Conservation (phyloP, 2,888 invertebrate genomes). For the Zaprionus lineosus region DNA sequence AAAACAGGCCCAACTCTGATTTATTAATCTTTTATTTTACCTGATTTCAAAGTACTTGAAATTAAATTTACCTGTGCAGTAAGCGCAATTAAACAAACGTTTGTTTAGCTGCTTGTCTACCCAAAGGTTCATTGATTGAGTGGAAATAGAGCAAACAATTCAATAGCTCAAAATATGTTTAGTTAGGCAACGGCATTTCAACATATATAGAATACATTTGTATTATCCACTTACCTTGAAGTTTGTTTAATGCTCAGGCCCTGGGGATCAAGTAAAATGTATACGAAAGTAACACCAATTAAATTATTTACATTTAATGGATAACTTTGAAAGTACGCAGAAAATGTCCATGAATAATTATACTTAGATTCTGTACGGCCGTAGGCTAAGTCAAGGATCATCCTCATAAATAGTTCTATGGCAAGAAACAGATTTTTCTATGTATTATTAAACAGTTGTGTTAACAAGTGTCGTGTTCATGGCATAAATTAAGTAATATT, state of each 20-base stretch:
- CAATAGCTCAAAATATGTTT: neutral
- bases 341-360: neutral
- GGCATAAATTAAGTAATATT: constrained; percentile 23
- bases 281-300: constrained; percentile 3
- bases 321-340: neutral
- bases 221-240: neutral
- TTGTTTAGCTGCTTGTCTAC: neutral
- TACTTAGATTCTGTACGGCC: no score
- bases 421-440: no score
- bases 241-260: neutral
- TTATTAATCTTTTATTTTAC: neutral
- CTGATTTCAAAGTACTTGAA: neutral
- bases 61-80: neutral
- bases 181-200: neutral
- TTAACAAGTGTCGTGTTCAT: constrained; percentile 24
- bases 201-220: no score
- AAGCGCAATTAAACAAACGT: neutral
- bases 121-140: neutral
- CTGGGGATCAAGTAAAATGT: constrained; percentile 7
- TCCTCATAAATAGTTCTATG: no score
- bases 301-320: constrained; percentile 22
- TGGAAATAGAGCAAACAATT: neutral
- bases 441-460: constrained; percentile 1
- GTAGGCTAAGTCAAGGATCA: no score
- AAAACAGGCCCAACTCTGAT: no score